Conservation (phyloP, 1,140 invertebrate genomes). For the Mesaphorura yosii region DNA sequence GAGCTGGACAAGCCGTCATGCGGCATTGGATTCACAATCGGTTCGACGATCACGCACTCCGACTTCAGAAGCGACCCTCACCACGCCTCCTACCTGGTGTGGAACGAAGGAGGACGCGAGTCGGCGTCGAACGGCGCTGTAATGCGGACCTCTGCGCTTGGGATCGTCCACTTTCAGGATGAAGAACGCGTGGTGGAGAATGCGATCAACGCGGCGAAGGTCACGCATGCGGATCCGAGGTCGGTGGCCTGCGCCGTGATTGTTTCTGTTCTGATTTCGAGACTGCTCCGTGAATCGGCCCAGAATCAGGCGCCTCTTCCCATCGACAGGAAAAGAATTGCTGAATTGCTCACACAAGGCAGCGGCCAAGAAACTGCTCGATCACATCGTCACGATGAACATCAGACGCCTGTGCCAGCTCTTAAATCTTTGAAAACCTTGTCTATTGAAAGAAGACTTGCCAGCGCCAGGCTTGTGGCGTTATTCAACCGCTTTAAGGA, state of each 20-base stretch:
- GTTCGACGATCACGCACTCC: conserved; percentile 1
- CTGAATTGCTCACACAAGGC: not conserved
- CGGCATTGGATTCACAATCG: conserved; percentile 22
- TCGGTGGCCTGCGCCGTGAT: conserved; percentile 5
- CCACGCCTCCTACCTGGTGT: conserved; percentile 6
- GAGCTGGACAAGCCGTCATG: conserved; percentile 16
- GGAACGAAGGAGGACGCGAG: conserved; percentile 8
- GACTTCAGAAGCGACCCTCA: conserved; percentile 11
- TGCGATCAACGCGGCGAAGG: conserved; percentile 16
- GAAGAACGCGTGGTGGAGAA: conserved; percentile 19
- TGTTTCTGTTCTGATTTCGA: not conserved
- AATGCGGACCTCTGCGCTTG: conserved; percentile 17
- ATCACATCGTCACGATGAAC: not conserved
- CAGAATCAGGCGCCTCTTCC: not conserved
- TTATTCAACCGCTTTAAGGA: not conserved
- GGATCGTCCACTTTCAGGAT: conserved; percentile 21
- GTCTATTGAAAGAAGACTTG: not conserved
- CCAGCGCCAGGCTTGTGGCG: not conserved
- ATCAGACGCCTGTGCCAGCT: not conserved
- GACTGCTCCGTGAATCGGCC: conserved; percentile 1
- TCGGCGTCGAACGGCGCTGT: conserved; percentile 22
- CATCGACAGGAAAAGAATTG: not conserved
- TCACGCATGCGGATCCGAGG: conserved; percentile 24
- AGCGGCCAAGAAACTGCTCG: not conserved
- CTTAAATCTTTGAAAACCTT: not conserved